Conservation (phyloP, 1,140 invertebrate genomes). For the Reticulitermes speratus region DNA sequence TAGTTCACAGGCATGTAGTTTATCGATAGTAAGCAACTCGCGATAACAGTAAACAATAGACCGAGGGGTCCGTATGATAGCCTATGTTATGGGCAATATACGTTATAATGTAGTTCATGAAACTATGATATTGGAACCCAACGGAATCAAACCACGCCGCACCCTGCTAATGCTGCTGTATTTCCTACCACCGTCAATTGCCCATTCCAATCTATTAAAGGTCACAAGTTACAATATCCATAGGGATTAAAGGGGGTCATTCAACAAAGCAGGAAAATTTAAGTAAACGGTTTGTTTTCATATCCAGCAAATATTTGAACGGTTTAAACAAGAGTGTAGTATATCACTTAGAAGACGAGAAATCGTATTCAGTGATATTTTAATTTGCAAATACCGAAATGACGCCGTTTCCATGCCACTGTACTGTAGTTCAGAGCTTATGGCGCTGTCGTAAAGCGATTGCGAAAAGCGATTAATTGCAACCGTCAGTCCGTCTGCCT, state of each 20-base stretch:
- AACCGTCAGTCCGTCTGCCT: too few relatives aligned
- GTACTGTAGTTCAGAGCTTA: too few relatives aligned
- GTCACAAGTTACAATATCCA: background rate
- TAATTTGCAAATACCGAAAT: too few relatives aligned
- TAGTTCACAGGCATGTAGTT: too few relatives aligned
- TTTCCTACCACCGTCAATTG: background rate
- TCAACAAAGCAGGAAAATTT: background rate
- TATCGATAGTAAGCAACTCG: too few relatives aligned
- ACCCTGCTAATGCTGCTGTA: background rate
- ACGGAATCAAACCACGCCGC: background rate
- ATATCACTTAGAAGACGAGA: background rate
- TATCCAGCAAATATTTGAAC: background rate
- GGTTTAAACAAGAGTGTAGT: background rate
- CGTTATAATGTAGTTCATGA: background rate
- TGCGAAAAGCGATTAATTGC: too few relatives aligned
- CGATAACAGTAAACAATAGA: background rate
- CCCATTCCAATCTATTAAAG: background rate
- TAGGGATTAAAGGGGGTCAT: background rate
- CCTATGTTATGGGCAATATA: background rate
- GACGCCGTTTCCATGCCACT: too few relatives aligned
- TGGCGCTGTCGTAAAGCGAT: too few relatives aligned
- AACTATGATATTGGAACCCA: background rate
- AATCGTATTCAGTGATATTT: too few relatives aligned
- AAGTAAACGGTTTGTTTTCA: background rate
- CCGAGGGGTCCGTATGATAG: too few relatives aligned